phyloP scores from a whole-genome alignment of 2,797 vertebrate species.

The Psittacula echo region DNA sequence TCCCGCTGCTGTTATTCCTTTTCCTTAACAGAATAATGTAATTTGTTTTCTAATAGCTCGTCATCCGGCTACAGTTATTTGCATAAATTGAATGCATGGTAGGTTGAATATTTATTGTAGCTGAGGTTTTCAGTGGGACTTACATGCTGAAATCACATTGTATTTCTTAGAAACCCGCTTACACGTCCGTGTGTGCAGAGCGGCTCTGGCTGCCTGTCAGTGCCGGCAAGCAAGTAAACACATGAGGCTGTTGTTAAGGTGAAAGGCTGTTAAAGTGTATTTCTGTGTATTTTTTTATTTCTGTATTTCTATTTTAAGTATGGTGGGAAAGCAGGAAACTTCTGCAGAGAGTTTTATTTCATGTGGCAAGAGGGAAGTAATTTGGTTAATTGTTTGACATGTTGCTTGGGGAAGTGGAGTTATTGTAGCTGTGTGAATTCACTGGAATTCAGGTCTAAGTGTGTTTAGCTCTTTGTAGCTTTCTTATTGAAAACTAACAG shows the following conservation, averaged over 20 bases:
- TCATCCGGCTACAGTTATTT: not conserved
- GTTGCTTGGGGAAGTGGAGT: not conserved
- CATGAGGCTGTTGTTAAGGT: accelerated
- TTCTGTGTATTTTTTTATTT: not conserved
- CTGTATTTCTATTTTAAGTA: not conserved
- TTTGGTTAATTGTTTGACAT: not conserved
- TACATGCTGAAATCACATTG: not conserved
- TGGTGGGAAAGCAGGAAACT: not conserved
- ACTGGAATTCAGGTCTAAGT: not conserved
- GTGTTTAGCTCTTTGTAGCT: not conserved
- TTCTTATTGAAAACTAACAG: not conserved
- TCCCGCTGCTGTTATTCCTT: not conserved
- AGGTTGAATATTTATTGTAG: not conserved
- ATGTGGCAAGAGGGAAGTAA: not conserved
- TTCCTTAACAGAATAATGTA: not conserved
- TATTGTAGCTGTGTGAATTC: not conserved
- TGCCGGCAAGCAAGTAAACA: not conserved
- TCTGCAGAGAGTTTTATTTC: not conserved
- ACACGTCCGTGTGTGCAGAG: not conserved
- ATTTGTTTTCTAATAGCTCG: not conserved
- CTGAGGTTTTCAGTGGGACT: not conserved
- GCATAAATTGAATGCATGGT: not conserved
- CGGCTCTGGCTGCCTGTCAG: not conserved
- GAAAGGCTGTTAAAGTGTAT: not conserved
- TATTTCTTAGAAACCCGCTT: not conserved